Percentiles rank a stretch among this genome's conserved stretches.
These are phyloP conservation scores for Erebia ligea DNA, from an alignment of 2,888 invertebrate genomes.

Conservation along the genomic window DNA sequence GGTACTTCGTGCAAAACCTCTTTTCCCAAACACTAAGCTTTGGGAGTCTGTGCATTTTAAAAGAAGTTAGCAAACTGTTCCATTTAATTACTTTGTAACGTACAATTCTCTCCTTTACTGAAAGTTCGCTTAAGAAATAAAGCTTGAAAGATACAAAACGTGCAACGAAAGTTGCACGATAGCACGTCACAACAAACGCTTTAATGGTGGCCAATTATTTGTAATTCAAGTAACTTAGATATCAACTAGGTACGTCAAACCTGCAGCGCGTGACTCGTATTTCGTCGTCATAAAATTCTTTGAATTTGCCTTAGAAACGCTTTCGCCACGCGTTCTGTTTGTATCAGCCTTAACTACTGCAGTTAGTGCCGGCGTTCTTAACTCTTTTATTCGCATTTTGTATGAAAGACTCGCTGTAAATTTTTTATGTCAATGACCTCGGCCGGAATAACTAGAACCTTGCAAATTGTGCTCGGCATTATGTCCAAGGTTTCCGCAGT, in stretches of 20 bases:
- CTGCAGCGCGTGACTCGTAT: neutral
- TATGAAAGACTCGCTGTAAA: slow-evolving; percentile 33
- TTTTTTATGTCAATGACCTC: slow-evolving; percentile 37
- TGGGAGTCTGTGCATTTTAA: slow-evolving; percentile 26
- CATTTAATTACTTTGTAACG: slow-evolving; percentile 43
- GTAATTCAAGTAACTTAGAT: neutral
- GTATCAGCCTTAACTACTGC: slow-evolving; percentile 25
- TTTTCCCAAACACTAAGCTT: slow-evolving; percentile 13
- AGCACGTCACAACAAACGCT: neutral
- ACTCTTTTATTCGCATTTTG: slow-evolving; percentile 35
- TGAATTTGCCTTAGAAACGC: neutral
- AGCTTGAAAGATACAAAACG: neutral
- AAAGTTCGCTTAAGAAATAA: slow-evolving; percentile 33
- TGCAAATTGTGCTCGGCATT: slow-evolving; percentile 32
- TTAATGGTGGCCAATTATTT: neutral
- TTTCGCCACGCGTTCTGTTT: neutral
- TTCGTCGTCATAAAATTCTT: neutral
- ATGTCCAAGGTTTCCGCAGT: slow-evolving; percentile 34
- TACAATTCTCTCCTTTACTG: slow-evolving; percentile 36
- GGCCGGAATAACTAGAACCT: slow-evolving; percentile 36
- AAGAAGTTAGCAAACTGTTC: slow-evolving; percentile 39
- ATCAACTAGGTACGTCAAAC: neutral
- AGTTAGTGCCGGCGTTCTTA: slow-evolving; percentile 30
- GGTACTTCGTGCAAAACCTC: slow-evolving; percentile 3
- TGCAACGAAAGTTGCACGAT: neutral